Evolutionary conservation across 2,888 invertebrate species (phyloP).

Genomic region (Hipparchia sbordonii): DNA sequence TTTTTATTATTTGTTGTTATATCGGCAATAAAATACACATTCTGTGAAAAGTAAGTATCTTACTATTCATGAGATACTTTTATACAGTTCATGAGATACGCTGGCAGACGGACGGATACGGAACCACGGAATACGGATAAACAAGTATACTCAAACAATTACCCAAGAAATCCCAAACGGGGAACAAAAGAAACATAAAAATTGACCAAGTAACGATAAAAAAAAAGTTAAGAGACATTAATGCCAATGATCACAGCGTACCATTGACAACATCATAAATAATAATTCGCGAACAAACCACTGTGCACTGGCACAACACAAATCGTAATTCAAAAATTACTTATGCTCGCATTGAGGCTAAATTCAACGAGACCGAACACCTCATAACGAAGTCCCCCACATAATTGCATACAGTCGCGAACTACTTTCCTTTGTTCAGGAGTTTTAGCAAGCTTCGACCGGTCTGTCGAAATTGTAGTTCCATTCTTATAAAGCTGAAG

Average conservation of each 20-base stretch:
- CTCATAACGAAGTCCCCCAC: constrained; percentile 44
- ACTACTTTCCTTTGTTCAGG: constrained; percentile 46
- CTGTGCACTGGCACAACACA: constrained; percentile 20
- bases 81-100: no score
- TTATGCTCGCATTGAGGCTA: constrained; percentile 40
- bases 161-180: neutral
- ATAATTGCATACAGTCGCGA: constrained; percentile 42
- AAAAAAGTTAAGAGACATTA: neutral
- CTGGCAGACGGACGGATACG: no score
- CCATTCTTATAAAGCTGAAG: constrained; percentile 33
- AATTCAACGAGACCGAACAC: constrained; percentile 35
- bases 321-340: constrained; percentile 39
- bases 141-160: no score
- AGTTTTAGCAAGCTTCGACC: constrained; percentile 38
- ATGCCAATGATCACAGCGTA: neutral
- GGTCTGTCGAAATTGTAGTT: constrained; percentile 32
- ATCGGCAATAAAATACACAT: no score
- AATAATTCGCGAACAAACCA: constrained; percentile 31
- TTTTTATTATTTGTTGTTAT: no score
- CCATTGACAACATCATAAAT: constrained; percentile 3
- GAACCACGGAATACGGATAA: no score
- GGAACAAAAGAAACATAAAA: neutral
- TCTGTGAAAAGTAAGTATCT: no score
- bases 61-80: no score
- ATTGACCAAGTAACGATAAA: constrained; percentile 16